Base-by-base conservation (phyloP, 2,797 vertebrate genomes). In the Diplodus puntazzo region DNA sequence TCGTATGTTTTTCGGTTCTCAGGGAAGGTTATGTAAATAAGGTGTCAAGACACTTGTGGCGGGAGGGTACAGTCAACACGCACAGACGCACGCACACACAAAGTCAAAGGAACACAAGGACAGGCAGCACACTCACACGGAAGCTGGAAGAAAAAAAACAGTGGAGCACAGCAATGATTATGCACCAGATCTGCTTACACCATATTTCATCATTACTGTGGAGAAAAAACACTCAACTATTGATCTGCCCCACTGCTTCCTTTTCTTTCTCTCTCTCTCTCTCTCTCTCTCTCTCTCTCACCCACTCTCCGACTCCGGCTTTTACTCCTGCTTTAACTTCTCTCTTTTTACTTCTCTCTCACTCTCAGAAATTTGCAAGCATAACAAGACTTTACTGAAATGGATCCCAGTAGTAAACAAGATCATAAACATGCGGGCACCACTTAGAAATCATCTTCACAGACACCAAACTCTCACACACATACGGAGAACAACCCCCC, bases 141-240 rank as follows among this genome's bases (percentile, higher is more conserved):
- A 87, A 79, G 87, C 76, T 62, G 62, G 62, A 34, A 34, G 3
- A 34, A 34, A 34, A 55, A 77, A 87, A 91, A 94, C 84, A 83
- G 83, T 87, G 79, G 75, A 84, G 85, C 90, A 90, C 88, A 92
- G 90, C 88, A 79, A 89, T 91, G 92, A 92, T 94, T 94, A 94
- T 92, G 92, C 92, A 91, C 86, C 85, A 94, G 92, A 93, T 95
- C 88, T 92, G 93, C 94, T 96, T 96, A 95, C 95, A 95, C 89
- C 87, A 91, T 89, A 94, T 96, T 96, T 95, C 95, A 95, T 96
- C 95, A 95, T 95, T 91, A 94, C 93, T 91, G 87, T 87, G 89
- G 88, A 92, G 87, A 88, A 92, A 90, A 92, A 92, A 89, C 86
- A 92, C 82, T 89, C 84, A 80, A 89, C 89, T 94, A 94, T 94